Evolutionary conservation across 1,140 invertebrate species (phyloP), one percentile per base, ranked within the genome.

Genomic region (Atopsyche davidsoni): DNA sequence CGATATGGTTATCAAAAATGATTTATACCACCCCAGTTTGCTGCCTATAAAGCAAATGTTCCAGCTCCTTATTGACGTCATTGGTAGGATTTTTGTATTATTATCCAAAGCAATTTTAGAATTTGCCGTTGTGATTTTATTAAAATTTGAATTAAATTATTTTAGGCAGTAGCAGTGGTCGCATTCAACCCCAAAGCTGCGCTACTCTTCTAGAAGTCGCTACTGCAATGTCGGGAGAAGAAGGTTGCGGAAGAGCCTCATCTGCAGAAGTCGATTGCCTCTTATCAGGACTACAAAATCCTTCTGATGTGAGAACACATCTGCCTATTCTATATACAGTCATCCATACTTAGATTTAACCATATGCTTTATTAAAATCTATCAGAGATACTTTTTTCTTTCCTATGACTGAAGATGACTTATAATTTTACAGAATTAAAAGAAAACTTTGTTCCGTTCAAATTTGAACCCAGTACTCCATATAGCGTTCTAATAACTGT

Each of bases 21-120:
- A 83, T 54, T 63, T 78, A 34, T 75, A 79, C 42, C 79, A 89
- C 70, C 91, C 92, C 0, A 70, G 76, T 41, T 78, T 87, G 32
- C 72, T 96, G 51, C 92, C 93, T 2, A 75, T 85, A 35, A 78
- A 80, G 59, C 80, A 89, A 49, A 86, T 96, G 75, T 83, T 94
- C 58, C 71, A 82, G 35, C 66, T 92, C 13, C 72, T 95, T 7
- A 79, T 95, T 25, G 77, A 90, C 51, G 72, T 95, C 3, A 89
- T 94, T 58, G 80, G 83, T 78, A 63, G 76, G 71, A 71, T 25
- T 28, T 25, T 28, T 43, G 24, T 51, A 32, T 39, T 19, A 19
- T 31, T 13, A 21, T 31, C 14, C 19, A 36, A 7, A 36, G 7
- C 6, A 36, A 7, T 36, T 13, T 36, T 28, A n/a, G 24, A 7